These are phyloP conservation scores for Eptatretus burgeri DNA, from an alignment of 2,113 vertebrate species.

Conservation along the genomic window DNA sequence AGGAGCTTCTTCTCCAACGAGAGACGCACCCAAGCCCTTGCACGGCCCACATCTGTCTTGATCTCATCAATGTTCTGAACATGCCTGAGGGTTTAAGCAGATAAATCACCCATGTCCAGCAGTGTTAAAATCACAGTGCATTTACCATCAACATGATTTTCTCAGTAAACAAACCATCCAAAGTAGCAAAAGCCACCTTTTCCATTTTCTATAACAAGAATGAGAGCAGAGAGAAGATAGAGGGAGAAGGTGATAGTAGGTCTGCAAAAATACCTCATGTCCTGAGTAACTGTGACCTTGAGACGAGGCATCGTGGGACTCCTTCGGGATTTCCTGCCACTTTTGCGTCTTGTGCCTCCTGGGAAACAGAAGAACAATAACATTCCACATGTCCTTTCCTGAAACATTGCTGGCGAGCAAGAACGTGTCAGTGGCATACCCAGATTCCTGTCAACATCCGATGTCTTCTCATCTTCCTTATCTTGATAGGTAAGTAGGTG, in stretches of 20 bases:
- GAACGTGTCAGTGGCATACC: conserved; percentile 19
- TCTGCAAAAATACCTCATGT: conserved; percentile 41
- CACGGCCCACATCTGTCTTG: conserved; percentile 62
- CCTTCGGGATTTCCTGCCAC: conserved; percentile 37
- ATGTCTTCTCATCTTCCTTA: conserved; percentile 35
- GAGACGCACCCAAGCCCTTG: conserved; percentile 70
- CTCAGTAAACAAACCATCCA: no score
- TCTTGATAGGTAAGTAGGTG: conserved; percentile 76
- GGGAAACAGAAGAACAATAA: conserved; percentile 7
- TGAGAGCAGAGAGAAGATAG: no score
- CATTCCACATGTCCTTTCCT: no score
- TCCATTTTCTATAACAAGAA: no score
- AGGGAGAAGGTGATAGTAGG: no score
- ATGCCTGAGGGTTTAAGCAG: conserved; percentile 23
- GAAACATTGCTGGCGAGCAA: no score
- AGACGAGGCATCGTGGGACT: conserved; percentile 24
- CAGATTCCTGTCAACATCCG: conserved; percentile 32
- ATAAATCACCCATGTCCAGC: no score
- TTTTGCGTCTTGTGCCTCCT: conserved; percentile 26
- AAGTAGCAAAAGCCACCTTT: no score
- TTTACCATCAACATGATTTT: no score
- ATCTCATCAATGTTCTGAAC: conserved; percentile 72
- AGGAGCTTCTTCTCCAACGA: conserved; percentile 81
- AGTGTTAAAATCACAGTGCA: no score
- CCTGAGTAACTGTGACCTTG: conserved; percentile 47